A percentile compares a stretch with the other conserved stretches of the same genome.
Evolutionary conservation across 2,888 invertebrate species (phyloP).

Genomic region (Eupithecia tripunctaria): DNA sequence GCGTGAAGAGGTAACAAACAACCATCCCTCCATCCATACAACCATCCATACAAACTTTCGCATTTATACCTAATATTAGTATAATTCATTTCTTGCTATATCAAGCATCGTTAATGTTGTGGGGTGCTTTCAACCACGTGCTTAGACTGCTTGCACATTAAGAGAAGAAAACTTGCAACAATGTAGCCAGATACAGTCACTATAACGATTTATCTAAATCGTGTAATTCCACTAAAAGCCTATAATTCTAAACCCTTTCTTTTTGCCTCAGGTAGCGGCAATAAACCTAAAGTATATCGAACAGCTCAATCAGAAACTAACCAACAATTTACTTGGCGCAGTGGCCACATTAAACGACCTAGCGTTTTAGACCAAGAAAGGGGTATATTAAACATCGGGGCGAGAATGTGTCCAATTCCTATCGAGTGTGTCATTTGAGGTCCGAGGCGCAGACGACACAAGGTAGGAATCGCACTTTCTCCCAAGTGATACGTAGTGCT

Average conservation of each 20-base stretch:
- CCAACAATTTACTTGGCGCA: slow-evolving; percentile 32
- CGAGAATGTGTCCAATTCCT: too few species aligned
- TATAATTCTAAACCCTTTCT: slow-evolving; percentile 3
- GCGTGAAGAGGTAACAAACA: too few species aligned
- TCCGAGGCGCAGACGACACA: too few species aligned
- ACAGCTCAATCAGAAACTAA: slow-evolving; percentile 32
- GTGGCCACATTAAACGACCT: background rate
- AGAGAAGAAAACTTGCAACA: background rate
- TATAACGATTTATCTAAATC: background rate
- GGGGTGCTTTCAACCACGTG: background rate
- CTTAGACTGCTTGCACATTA: background rate
- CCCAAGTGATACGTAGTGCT: too few species aligned
- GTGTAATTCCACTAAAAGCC: background rate
- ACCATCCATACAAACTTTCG: too few species aligned
- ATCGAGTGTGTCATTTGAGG: too few species aligned
- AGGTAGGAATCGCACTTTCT: too few species aligned
- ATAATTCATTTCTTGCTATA: background rate
- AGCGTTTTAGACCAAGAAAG: slow-evolving; percentile 14
- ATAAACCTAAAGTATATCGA: background rate
- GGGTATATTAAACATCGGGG: too few species aligned
- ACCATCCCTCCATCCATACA: too few species aligned
- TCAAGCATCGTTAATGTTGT: background rate
- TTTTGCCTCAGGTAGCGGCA: slow-evolving; percentile 13
- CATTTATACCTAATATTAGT: too few species aligned
- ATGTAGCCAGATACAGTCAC: background rate